phyloP scores from a whole-genome alignment of 64 coral and sea anemone genomes.

The Acropora tenuis region DNA sequence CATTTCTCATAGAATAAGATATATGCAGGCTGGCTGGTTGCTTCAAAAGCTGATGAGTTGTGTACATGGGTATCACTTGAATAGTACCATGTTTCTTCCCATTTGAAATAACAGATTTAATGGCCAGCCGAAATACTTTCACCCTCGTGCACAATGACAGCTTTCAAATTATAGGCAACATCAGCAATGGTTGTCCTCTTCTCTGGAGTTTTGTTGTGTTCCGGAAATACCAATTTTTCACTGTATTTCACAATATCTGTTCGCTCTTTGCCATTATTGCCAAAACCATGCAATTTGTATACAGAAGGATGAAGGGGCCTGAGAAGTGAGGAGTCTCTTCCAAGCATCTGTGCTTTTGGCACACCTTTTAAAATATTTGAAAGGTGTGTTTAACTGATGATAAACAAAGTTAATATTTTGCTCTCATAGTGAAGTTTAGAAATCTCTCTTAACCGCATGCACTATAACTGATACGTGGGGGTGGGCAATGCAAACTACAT shows the following conservation, averaged over 20 bases:
- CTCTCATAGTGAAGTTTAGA: background rate
- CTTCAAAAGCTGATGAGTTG: background rate
- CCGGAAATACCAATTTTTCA: background rate
- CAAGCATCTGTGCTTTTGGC: background rate
- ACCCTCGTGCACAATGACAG: conserved; percentile 30
- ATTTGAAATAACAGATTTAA: conserved; percentile 17
- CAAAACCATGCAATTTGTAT: background rate
- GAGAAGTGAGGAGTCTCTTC: background rate
- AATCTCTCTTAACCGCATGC: background rate
- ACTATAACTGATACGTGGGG: background rate
- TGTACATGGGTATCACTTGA: background rate
- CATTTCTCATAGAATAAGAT: background rate
- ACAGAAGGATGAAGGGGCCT: background rate
- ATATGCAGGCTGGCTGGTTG: background rate
- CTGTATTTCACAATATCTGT: background rate
- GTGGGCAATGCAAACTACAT: background rate
- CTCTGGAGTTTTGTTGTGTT: background rate
- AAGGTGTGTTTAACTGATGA: background rate
- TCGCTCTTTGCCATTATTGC: background rate
- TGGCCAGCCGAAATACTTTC: background rate
- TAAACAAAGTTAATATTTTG: background rate
- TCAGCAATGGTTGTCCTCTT: background rate
- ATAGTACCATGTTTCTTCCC: background rate
- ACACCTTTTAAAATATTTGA: background rate
- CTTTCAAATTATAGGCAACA: background rate